These are phyloP conservation scores for Chirona hameri DNA, from an alignment of 2,888 invertebrate species.

Conservation along the genomic window DNA sequence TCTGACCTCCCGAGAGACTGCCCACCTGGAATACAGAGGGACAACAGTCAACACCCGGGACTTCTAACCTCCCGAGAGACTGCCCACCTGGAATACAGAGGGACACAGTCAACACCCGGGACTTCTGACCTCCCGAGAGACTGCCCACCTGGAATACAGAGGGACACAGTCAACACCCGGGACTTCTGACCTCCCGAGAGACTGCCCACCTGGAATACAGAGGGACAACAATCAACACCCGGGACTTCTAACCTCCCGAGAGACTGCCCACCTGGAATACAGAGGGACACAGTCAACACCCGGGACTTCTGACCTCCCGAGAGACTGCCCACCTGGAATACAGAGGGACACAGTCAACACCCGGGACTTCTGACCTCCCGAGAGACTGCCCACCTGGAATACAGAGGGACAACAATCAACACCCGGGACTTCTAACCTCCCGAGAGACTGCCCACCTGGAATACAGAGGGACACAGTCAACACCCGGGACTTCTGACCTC, in stretches of 20 bases:
- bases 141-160: conserved; percentile 88
- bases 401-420: conserved; percentile 72
- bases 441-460: conserved; percentile 81
- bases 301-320: conserved; percentile 52
- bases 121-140: conserved; percentile 97
- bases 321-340: conserved; percentile 80
- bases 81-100: conserved; percentile 89
- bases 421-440: too few relatives aligned
- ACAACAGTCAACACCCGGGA: conserved; percentile 55
- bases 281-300: conserved; percentile 67
- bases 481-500: conserved; percentile 97
- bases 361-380: conserved; percentile 97
- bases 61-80: conserved; percentile 61
- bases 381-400: conserved; percentile 86
- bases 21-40: conserved; percentile 86
- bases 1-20: conserved; percentile 96
- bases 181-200: conserved; percentile 57
- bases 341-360: conserved; percentile 96
- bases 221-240: conserved; percentile 94
- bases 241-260: conserved; percentile 97
- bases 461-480: conserved; percentile 95
- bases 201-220: conserved; percentile 85
- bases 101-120: conserved; percentile 88
- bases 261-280: conserved; percentile 85
- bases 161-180: conserved; percentile 60